Conservation (phyloP, 2,888 invertebrate genomes). For the Metallyticus violacea region DNA sequence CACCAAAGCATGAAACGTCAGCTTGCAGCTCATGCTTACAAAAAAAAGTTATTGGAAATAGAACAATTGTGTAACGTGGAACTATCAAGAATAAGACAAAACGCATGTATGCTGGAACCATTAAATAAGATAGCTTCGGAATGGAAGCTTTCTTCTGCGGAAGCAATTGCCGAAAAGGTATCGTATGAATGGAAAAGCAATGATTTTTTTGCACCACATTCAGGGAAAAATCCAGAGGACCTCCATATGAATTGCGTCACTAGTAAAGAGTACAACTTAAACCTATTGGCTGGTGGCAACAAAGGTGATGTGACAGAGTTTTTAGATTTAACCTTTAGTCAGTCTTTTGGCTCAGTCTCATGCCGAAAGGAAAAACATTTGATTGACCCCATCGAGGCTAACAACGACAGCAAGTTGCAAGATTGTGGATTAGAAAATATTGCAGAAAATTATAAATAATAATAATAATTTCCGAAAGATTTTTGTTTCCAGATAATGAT, state of each 20-base stretch:
- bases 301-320: neutral
- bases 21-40: slow-evolving; percentile 45
- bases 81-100: slow-evolving; percentile 45
- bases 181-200: neutral
- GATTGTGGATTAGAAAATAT: too few relatives aligned
- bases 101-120: slow-evolving; percentile 44
- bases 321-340: neutral
- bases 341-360: neutral
- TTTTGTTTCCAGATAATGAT: too few relatives aligned
- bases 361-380: neutral
- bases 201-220: neutral
- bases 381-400: neutral
- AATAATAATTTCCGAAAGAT: too few relatives aligned
- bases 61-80: slow-evolving; percentile 49
- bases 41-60: slow-evolving; percentile 45
- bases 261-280: neutral
- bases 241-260: neutral
- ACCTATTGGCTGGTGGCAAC: neutral
- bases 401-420: neutral
- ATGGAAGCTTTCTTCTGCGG: slow-evolving; percentile 38
- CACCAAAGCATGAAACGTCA: slow-evolving; percentile 42
- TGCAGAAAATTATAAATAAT: neutral
- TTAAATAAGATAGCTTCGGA: slow-evolving; percentile 45
- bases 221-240: neutral
- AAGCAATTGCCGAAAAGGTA: neutral